These are phyloP conservation scores for Catagonus wagneri DNA, from an alignment of 2,113 vertebrate genomes.

Conservation along the genomic window DNA sequence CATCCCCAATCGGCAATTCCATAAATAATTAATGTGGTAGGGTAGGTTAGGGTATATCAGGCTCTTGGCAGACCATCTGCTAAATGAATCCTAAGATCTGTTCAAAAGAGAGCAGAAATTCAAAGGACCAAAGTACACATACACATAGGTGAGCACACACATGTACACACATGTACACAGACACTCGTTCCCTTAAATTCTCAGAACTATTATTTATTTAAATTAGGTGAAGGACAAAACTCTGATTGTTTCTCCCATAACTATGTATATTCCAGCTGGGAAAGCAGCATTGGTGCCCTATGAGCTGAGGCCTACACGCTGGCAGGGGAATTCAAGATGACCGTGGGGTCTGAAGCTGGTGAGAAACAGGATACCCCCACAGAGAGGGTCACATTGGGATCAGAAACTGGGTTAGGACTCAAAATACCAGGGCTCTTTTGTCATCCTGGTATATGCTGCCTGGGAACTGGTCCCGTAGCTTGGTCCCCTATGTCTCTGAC, in stretches of 20 bases:
- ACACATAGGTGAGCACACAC: neutral
- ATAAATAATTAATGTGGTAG: neutral
- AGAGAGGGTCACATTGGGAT: neutral
- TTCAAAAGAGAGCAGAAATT: slow-evolving; percentile 48
- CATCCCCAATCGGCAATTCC: neutral
- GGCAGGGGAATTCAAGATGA: neutral
- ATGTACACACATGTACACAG: neutral
- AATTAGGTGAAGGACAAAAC: neutral
- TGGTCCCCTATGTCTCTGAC: neutral
- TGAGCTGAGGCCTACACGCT: neutral
- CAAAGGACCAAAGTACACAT: neutral
- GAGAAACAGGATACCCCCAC: neutral
- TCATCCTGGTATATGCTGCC: neutral
- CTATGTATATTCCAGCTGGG: neutral
- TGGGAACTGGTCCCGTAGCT: neutral
- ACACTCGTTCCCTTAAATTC: neutral
- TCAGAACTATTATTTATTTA: slow-evolving; percentile 23
- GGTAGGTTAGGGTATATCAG: neutral
- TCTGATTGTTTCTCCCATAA: neutral
- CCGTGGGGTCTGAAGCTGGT: neutral
- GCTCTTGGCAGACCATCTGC: slow-evolving; percentile 42
- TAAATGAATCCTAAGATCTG: neutral
- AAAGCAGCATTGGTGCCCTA: neutral
- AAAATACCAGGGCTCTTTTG: neutral
- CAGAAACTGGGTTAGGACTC: neutral